These are phyloP conservation scores for Moxostoma hubbsi DNA, from an alignment of 2,797 vertebrate species.

Conservation along the genomic window DNA sequence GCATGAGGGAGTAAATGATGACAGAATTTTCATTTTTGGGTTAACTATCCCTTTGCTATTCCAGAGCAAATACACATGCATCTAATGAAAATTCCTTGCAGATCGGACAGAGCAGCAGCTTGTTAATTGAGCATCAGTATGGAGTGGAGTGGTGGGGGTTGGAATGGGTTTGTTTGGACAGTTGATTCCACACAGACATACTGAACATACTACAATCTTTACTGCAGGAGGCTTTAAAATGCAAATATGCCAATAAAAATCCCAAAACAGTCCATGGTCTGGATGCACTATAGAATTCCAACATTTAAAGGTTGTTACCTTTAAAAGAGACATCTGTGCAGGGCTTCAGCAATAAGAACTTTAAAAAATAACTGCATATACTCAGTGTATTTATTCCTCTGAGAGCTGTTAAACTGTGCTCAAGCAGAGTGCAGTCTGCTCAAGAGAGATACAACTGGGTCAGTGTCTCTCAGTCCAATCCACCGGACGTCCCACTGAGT, in stretches of 20 bases:
- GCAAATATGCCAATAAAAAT: slow-evolving; percentile 14
- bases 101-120: slow-evolving; percentile 26
- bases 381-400: slow-evolving; percentile 32
- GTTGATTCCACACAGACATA: slow-evolving; percentile 14
- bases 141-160: background rate
- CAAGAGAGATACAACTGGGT: slow-evolving; percentile 44
- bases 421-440: background rate
- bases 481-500: slow-evolving; percentile 37
- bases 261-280: background rate
- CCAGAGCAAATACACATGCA: background rate
- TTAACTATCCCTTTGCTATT: slow-evolving; percentile 4
- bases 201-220: slow-evolving; percentile 15
- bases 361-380: slow-evolving; percentile 22
- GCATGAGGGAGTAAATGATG: background rate
- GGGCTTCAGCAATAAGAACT: background rate
- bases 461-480: slow-evolving; percentile 11
- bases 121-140: slow-evolving; percentile 30
- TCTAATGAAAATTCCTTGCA: slow-evolving; percentile 20
- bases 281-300: background rate
- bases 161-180: slow-evolving; percentile 42
- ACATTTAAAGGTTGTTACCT: background rate
- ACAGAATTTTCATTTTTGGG: background rate
- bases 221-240: slow-evolving; percentile 18
- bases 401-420: slow-evolving; percentile 37
- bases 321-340: background rate